Base-by-base conservation (phyloP, 1,140 invertebrate genomes). In the Zophobas atratus region DNA sequence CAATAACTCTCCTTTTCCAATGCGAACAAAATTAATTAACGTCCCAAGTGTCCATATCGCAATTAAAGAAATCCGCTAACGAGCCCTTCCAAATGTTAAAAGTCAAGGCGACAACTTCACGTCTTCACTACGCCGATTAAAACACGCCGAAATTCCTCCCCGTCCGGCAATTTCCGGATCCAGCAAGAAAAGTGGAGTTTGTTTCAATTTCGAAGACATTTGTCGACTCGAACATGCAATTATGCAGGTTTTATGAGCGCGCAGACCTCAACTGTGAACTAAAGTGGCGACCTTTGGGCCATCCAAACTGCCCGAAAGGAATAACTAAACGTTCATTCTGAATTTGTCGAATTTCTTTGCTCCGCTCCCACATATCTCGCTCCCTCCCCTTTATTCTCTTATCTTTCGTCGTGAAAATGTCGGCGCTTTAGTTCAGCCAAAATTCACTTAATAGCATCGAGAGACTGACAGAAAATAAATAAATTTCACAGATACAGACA, bases 161-260 rank as follows among this genome's bases (percentile, higher is more conserved):
- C 49, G 49, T 51, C 20, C n/a, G 49, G 49, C 49, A 5, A 51
- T 51, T n/a, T n/a, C 49, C 49, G 49, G 49, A 51, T 51, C 6
- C 49, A 51, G 20, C 2, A 51, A 4, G 49, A 51, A 51, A 51
- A n/a, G 49, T 20, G 4, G 49, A 51, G 49, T 51, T 51, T 51
- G 49, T 51, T 51, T 51, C 49, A 51, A 51, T 51, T 51, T 5
- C 20, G 49, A 51, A 20, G 49, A 20, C 49, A 51, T 51, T 51
- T 51, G 49, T 51, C 49, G 49, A 51, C 6, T 51, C 49, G 49
- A 20, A 20, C 49, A 5, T 51, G 20, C 49, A 51, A 51, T 51
- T 51, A 51, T 51, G 49, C 49, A 51, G 49, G 49, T 51, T 51
- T 51, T 51, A 51, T 20, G 49, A 51, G 6, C n/a, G 2, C 6